These are phyloP conservation scores for Chaetura pelagica DNA, from an alignment of 2,113 vertebrate species.

Conservation along the genomic window DNA sequence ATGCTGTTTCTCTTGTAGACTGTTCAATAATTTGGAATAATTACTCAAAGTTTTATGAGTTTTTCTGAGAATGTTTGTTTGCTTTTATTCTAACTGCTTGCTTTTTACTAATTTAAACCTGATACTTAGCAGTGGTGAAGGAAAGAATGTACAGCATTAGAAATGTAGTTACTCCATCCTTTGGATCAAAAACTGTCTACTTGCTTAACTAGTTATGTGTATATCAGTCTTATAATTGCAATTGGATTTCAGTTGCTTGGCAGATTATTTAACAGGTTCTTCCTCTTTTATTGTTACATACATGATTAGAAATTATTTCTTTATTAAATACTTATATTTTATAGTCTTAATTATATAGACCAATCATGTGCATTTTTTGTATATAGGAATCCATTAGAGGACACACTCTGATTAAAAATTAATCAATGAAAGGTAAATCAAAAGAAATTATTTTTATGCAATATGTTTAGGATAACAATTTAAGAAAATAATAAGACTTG, in stretches of 20 bases:
- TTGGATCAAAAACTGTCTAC: slow-evolving; percentile 10
- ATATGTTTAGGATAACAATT: slow-evolving; percentile 75
- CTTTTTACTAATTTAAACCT: background rate
- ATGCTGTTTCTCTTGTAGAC: background rate
- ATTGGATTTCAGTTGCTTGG: slow-evolving; percentile 17
- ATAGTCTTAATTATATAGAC: slow-evolving; percentile 78
- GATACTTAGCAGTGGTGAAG: background rate
- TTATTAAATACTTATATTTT: slow-evolving; percentile 74
- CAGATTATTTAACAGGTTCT: slow-evolving; percentile 41
- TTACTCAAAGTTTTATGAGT: background rate
- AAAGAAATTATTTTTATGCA: slow-evolving; percentile 82
- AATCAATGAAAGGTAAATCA: slow-evolving; percentile 86
- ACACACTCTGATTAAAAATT: slow-evolving; percentile 86
- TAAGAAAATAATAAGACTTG: slow-evolving; percentile 70
- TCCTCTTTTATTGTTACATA: slow-evolving; percentile 52
- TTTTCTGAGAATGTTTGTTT: background rate
- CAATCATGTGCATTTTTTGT: slow-evolving; percentile 85
- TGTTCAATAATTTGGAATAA: background rate
- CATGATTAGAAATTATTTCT: slow-evolving; percentile 61
- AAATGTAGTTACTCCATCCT: background rate
- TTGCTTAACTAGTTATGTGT: slow-evolving; percentile 13
- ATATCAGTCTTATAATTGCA: background rate
- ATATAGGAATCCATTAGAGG: slow-evolving; percentile 85
- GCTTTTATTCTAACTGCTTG: background rate
- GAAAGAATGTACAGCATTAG: background rate